Evolutionary conservation across 2,797 vertebrate species (phyloP).

Genomic region (Scomberomorus guttatus): DNA sequence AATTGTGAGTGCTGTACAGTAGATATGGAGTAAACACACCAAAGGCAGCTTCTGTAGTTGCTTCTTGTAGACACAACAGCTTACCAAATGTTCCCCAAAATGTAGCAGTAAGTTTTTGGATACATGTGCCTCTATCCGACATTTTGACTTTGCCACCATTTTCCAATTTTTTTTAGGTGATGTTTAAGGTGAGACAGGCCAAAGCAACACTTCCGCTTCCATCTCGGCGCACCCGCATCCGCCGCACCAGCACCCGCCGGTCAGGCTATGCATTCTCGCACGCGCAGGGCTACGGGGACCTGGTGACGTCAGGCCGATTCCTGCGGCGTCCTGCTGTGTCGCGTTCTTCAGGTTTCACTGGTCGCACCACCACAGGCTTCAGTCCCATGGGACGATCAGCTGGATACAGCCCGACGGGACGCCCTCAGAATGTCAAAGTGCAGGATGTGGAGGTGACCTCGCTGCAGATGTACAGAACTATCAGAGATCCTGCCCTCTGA

Average conservation of each 20-base stretch:
- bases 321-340: constrained; percentile 78
- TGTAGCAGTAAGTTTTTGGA: not conserved
- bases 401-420: constrained; percentile 84
- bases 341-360: constrained; percentile 64
- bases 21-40: not conserved
- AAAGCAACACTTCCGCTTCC: constrained; percentile 83
- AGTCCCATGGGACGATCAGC: constrained; percentile 84
- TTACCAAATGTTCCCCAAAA: not conserved
- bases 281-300: constrained; percentile 92
- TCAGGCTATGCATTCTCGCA: constrained; percentile 98
- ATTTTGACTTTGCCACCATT: not conserved
- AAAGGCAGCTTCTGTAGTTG: not conserved
- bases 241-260: constrained; percentile 86
- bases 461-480: constrained; percentile 83
- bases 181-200: constrained; percentile 87
- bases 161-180: constrained; percentile 83
- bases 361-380: constrained; percentile 75
- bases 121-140: not conserved
- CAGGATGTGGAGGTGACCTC: constrained; percentile 78
- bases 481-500: constrained; percentile 72
- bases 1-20: not conserved
- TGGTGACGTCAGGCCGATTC: constrained; percentile 93
- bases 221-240: constrained; percentile 75
- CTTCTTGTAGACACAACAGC: not conserved
- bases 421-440: constrained; percentile 62